Base-by-base conservation (phyloP, 30 jellyfish, hydroid and myxozoan species). In the Pelagia noctiluca region DNA sequence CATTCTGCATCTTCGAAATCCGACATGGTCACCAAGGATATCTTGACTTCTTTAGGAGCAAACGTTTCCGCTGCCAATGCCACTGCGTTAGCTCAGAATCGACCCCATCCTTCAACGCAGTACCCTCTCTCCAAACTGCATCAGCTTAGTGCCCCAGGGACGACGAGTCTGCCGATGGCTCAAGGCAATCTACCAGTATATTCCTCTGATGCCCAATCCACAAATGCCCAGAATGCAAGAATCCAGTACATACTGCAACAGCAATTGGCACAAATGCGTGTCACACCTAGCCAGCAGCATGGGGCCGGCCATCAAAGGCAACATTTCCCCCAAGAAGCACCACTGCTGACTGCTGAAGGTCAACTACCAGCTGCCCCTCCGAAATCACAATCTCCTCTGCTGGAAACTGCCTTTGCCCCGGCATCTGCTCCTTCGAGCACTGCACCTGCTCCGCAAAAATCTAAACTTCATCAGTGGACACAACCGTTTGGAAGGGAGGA, bases 381-480 rank as follows among this genome's bases (percentile, higher is more conserved):
- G 32, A 71, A 37, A 32, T n/a, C 78, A 8, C 57, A 42, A 42
- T 8, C 57, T 5, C 57, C 57, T 42, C 57, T 42, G 11, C 65
- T 21, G 12, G 91, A 80, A n/a, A 66, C 76, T 24, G 52, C 64
- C 12, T 80, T 80, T 25, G 68, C 68, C 13, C 72, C 83, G 12
- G 22, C 91, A 3, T 48, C 75, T 1, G 62, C 64, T 18, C 77
- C 90, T 11, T 21, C 57, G 1, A 80, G 66, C 42, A 54, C 77
- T 7, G 53, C 62, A 38, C 73, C 88, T 22, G 98, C 89, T 33
- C 97, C 98, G 19, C 95, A 79, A 78, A 63, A 81, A 49, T 92
- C 98, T 31, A 92, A 92, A 73, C 89, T 92, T 2, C 83, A 63
- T 26, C 96, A 92, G 36, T 92, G 98, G 98, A 86, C 96, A 3